Percentiles rank a stretch among this genome's conserved stretches.
Conservation (phyloP, 2,888 invertebrate species). For the Lasioglossum pauxillum region DNA sequence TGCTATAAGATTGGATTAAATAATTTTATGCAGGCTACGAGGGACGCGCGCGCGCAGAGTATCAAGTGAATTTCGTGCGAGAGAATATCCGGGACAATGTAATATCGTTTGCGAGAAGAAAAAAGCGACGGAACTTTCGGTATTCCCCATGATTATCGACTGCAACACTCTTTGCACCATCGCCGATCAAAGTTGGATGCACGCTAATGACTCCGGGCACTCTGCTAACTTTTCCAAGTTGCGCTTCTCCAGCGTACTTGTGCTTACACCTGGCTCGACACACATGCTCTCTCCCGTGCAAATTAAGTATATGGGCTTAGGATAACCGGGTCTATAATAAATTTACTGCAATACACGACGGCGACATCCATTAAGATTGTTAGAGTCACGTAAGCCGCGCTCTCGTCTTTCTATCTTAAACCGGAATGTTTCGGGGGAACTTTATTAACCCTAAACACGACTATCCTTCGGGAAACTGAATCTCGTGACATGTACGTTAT, state of each 20-base stretch:
- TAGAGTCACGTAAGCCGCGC: not conserved
- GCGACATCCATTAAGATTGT: not conserved
- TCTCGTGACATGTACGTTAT: not conserved
- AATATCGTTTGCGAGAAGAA: not conserved
- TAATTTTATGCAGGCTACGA: not conserved
- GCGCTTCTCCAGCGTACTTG: not conserved
- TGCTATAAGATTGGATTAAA: not conserved
- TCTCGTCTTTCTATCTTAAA: not conserved
- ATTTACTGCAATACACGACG: not conserved
- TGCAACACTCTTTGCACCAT: slow-evolving; percentile 25
- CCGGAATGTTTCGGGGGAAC: not conserved
- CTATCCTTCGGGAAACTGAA: not conserved
- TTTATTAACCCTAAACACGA: not conserved
- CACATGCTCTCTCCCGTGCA: not conserved
- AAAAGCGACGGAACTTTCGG: not conserved
- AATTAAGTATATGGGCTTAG: slow-evolving; percentile 17
- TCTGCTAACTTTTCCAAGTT: slow-evolving; percentile 46
- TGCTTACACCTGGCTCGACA: not conserved
- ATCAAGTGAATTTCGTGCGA: not conserved
- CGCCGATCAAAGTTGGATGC: slow-evolving; percentile 47
- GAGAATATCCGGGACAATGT: not conserved
- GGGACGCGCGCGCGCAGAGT: no score
- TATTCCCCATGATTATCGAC: slow-evolving; percentile 39
- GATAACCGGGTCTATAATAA: slow-evolving; percentile 15
- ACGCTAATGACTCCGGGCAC: slow-evolving; percentile 35